These are phyloP conservation scores for Acromyrmex charruanus DNA, from an alignment of 1,140 invertebrate species.

Conservation along the genomic window DNA sequence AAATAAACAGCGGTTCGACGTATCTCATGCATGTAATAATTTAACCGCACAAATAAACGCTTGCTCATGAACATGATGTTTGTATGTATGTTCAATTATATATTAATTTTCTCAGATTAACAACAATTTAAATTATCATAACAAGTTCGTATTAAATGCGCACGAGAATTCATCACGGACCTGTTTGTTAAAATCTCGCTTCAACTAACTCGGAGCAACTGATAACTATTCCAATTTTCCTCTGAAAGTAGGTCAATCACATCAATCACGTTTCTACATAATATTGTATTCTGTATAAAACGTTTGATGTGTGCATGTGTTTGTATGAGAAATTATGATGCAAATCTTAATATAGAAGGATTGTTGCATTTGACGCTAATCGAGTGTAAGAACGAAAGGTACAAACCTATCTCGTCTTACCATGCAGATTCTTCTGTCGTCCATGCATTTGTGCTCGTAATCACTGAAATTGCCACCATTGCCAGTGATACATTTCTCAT, in stretches of 20 bases:
- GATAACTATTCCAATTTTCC: background rate
- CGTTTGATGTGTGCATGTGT: background rate
- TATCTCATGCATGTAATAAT: slow-evolving; percentile 31
- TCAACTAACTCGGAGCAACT: background rate
- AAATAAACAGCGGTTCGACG: slow-evolving; percentile 16
- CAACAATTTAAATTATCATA: slow-evolving; percentile 28
- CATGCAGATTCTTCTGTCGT: slow-evolving; percentile 92
- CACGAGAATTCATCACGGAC: slow-evolving; percentile 3
- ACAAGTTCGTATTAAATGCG: background rate
- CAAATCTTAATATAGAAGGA: background rate
- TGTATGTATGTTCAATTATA: slow-evolving; percentile 13
- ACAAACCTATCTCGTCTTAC: slow-evolving; percentile 85
- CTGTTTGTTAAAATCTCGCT: slow-evolving; percentile 13
- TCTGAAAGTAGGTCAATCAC: slow-evolving; percentile 2
- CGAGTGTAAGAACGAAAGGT: background rate
- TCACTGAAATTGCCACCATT: slow-evolving; percentile 88
- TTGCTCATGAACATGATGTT: background rate
- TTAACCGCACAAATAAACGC: background rate
- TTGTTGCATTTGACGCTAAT: background rate
- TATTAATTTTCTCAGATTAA: slow-evolving; percentile 32
- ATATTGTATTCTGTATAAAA: background rate
- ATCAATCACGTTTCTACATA: slow-evolving; percentile 7
- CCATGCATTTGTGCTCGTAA: slow-evolving; percentile 91
- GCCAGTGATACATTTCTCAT: slow-evolving; percentile 89
- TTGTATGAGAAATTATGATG: background rate